These are phyloP conservation scores for Coilia nasus DNA, from an alignment of 2,797 vertebrate species.

Conservation along the genomic window DNA sequence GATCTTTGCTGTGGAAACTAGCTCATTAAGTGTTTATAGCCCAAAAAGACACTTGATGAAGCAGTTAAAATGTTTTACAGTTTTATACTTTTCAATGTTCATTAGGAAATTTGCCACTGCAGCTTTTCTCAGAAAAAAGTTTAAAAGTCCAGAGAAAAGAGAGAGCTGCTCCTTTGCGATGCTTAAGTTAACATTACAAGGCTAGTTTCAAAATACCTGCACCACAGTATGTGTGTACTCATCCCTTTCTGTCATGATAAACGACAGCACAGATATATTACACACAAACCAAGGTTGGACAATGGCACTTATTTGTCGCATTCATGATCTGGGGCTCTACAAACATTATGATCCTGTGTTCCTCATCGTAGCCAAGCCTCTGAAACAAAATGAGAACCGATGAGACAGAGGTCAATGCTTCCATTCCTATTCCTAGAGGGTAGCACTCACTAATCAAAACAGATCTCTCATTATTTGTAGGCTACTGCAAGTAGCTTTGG, in stretches of 20 bases:
- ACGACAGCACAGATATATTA: too few species aligned
- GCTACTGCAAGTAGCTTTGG: background rate
- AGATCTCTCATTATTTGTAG: background rate
- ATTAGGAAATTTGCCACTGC: background rate
- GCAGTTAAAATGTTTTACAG: background rate
- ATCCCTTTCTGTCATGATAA: too few species aligned
- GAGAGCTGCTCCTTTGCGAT: too few species aligned
- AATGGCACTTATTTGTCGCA: too few species aligned
- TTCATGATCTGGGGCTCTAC: too few species aligned
- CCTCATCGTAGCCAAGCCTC: background rate
- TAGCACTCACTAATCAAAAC: background rate
- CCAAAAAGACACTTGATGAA: background rate
- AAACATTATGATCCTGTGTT: background rate
- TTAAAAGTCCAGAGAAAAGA: too few species aligned
- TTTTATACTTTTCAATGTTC: background rate
- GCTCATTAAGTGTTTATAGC: conserved; percentile 10
- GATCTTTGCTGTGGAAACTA: background rate
- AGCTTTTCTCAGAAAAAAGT: background rate
- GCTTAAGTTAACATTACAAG: too few species aligned
- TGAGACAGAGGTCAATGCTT: background rate
- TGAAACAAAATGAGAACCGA: background rate
- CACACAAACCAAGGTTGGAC: too few species aligned
- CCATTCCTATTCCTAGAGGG: background rate
- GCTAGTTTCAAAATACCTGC: too few species aligned
- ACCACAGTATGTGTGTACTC: too few species aligned